phyloP scores from a whole-genome alignment of 2,888 invertebrate species.

The Pharmacophagus antenor region DNA sequence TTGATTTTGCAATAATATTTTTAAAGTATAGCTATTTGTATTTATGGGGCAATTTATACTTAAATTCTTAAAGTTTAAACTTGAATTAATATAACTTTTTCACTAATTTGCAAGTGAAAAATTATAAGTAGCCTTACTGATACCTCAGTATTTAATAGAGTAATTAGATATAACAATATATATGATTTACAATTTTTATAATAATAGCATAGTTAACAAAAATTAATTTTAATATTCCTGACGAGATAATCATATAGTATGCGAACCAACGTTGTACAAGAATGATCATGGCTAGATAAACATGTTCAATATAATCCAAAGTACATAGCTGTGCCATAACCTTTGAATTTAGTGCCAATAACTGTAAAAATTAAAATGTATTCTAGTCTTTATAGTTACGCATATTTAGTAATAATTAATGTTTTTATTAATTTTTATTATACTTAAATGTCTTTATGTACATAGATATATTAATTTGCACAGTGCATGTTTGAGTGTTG shows the following conservation, averaged over 20 bases:
- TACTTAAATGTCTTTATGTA: slow-evolving; percentile 59
- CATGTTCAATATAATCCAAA: slow-evolving; percentile 57
- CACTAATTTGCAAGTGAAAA: slow-evolving; percentile 50
- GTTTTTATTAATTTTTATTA: slow-evolving; percentile 70
- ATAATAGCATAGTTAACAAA: slow-evolving; percentile 72
- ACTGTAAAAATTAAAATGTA: slow-evolving; percentile 78
- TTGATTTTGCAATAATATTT: slow-evolving; percentile 34
- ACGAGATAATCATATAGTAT: slow-evolving; percentile 39
- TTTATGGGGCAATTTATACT: slow-evolving; percentile 21
- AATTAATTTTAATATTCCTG: slow-evolving; percentile 56
- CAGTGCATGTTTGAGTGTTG: slow-evolving; percentile 61
- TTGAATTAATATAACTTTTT: slow-evolving; percentile 32
- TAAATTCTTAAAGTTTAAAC: slow-evolving; percentile 9
- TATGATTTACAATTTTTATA: slow-evolving; percentile 71
- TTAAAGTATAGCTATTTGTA: slow-evolving; percentile 26
- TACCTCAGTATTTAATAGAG: slow-evolving; percentile 72
- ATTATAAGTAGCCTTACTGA: slow-evolving; percentile 58
- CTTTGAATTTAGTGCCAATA: slow-evolving; percentile 79
- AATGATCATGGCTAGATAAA: slow-evolving; percentile 43
- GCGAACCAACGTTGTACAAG: slow-evolving; percentile 49
- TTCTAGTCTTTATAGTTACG: slow-evolving; percentile 82
- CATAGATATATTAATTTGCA: slow-evolving; percentile 67
- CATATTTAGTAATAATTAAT: slow-evolving; percentile 78
- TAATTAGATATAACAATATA: slow-evolving; percentile 65
- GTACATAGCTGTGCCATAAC: slow-evolving; percentile 77